Base-by-base conservation (phyloP, 2,797 vertebrate genomes). In the Peromyscus attwateri region DNA sequence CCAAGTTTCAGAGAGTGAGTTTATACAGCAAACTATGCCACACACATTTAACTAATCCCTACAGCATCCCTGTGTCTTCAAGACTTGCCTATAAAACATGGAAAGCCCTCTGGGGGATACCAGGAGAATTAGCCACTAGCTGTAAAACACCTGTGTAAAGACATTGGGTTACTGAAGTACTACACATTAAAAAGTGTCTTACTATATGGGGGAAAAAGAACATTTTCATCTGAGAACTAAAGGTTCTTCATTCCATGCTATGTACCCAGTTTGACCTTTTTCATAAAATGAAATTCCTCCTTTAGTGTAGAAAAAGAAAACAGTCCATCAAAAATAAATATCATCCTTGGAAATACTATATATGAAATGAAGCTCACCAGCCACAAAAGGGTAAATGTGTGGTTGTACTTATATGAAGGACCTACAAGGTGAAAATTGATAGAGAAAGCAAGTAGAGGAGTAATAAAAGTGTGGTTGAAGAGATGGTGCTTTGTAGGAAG, bases 1-100 rank as follows among this genome's bases (percentile, higher is more conserved):
- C 87, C 94, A 92, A 49, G 73, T 96, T 97, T 60, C 75, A 96
- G 79, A 96, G 88, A 91, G 52, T 62, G 77, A 91, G 95, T 98
- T 97, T 97, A 95, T 93, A 96, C 40, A 96, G 81, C 73, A 97
- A 96, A 97, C 66, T 92, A 68, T 95, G 88, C 94, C 96, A 97
- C 92, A 95, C 94, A 76, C 93, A 89, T 96, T 97, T 98, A 95
- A 95, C 93, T 96, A 98, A 97, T 97, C 92, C 96, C 89, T 80
- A 80, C 31, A 95, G 82, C 73, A 96, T 96, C 92, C 85, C 88
- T 66, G 31, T 89, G 75, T 79, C 97, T 96, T 96, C 84, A 91
- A 95, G 75, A 89, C 68, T 62, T 91, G 60, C 95, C 96, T 96
- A 49, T 97, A 97, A 97, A 96, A 73, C 95, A 91, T 91, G 66